Evolutionary conservation across 2,113 vertebrate species (phyloP).

Genomic region (Cebidichthys violaceus): DNA sequence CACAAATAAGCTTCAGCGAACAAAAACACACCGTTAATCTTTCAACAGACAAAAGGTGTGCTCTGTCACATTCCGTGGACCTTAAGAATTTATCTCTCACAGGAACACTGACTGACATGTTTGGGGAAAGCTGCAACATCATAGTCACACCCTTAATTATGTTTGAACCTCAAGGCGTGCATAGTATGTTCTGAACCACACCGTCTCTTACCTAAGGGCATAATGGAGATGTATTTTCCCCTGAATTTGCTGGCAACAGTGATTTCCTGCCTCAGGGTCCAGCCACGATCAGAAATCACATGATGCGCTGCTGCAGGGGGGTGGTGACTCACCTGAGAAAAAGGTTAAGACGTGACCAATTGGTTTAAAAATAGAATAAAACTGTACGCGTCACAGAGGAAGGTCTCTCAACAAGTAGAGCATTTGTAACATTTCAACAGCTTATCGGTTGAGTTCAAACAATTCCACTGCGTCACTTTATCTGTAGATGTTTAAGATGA

Average conservation of each 20-base stretch:
- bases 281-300: conserved; percentile 91
- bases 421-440: background rate
- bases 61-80: background rate
- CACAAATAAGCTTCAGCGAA: background rate
- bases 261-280: conserved; percentile 95
- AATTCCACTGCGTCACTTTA: too few species aligned
- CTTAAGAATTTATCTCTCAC: background rate
- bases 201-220: conserved; percentile 90
- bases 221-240: conserved; percentile 97
- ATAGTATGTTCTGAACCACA: background rate
- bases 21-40: background rate
- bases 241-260: conserved; percentile 98
- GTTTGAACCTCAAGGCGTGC: background rate
- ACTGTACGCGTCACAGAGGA: background rate
- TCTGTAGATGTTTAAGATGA: background rate
- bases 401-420: background rate
- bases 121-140: accelerated
- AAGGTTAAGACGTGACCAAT: conserved; percentile 28
- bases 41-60: background rate
- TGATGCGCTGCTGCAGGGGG: conserved; percentile 96
- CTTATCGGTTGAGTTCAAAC: background rate
- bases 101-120: background rate
- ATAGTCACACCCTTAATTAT: background rate
- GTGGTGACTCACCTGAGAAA: conserved; percentile 93
- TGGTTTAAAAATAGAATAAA: background rate